Percentiles rank a stretch among this genome's conserved stretches.
Evolutionary conservation across 2,888 invertebrate species (phyloP).

Genomic region (Thumatha senex): DNA sequence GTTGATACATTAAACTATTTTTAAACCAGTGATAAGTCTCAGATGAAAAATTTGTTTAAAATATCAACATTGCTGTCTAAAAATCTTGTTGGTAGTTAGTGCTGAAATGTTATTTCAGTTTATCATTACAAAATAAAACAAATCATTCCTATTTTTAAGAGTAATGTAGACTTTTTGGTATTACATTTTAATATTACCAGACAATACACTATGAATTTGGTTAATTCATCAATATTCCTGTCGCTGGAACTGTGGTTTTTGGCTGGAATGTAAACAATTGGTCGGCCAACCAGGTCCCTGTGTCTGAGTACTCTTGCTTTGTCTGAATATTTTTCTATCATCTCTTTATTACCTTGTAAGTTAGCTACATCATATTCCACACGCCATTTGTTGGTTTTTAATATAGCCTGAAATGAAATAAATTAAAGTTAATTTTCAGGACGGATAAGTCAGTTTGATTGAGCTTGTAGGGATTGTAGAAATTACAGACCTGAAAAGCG

Average conservation of each 20-base stretch:
- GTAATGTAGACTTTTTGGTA: too few relatives aligned
- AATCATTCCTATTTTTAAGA: too few relatives aligned
- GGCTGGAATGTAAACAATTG: conserved; percentile 91
- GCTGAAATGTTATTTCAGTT: too few relatives aligned
- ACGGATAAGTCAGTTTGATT: not conserved
- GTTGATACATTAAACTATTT: too few relatives aligned
- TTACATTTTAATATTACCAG: conserved; percentile 69
- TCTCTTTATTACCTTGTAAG: conserved; percentile 78
- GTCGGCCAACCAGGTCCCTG: conserved; percentile 88
- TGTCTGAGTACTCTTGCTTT: conserved; percentile 88
- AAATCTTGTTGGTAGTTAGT: too few relatives aligned
- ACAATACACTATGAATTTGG: conserved; percentile 90
- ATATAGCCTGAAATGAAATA: conserved; percentile 82
- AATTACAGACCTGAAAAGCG: conserved; percentile 86
- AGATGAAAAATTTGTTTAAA: too few relatives aligned
- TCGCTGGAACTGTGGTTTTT: conserved; percentile 89
- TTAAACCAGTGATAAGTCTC: too few relatives aligned
- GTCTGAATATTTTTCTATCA: conserved; percentile 83
- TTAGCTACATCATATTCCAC: conserved; percentile 87
- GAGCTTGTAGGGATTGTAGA: too few relatives aligned
- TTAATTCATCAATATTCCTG: conserved; percentile 89
- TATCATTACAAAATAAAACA: too few relatives aligned
- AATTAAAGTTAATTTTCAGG: too few relatives aligned
- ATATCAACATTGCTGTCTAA: too few relatives aligned
- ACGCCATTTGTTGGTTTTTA: conserved; percentile 92